These are phyloP conservation scores for Orchesella cincta DNA, from an alignment of 1,140 invertebrate species.

Conservation along the genomic window DNA sequence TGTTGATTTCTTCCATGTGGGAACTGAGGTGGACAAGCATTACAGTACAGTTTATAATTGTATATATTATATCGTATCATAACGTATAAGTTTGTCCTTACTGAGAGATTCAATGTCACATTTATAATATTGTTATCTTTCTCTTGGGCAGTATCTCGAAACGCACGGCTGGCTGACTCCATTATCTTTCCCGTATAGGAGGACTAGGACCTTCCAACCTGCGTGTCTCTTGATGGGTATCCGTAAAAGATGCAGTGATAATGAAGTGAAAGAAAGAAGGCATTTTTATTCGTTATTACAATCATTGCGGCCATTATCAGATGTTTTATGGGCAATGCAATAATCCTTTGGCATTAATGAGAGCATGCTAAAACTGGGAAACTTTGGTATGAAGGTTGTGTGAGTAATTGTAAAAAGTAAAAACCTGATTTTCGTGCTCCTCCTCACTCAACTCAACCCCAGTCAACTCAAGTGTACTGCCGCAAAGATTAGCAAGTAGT, in stretches of 20 bases:
- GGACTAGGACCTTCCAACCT: neutral
- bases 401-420: neutral
- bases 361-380: neutral
- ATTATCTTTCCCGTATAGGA: neutral
- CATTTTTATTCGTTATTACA: neutral
- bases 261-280: neutral
- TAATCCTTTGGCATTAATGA: slow-evolving; percentile 1
- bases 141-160: neutral
- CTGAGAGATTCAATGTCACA: neutral
- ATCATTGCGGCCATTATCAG: neutral
- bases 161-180: neutral
- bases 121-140: neutral
- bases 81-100: neutral
- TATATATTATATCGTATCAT: neutral
- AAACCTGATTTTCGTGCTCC: neutral
- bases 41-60: too few species aligned
- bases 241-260: neutral
- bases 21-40: too few species aligned
- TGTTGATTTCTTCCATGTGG: too few species aligned
- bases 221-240: neutral
- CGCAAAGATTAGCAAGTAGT: neutral
- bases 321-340: neutral
- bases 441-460: neutral
- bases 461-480: neutral
- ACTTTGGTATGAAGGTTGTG: neutral